Evolutionary conservation across 1,140 invertebrate genomes (phyloP).

Genomic region (Conus betulinus): DNA sequence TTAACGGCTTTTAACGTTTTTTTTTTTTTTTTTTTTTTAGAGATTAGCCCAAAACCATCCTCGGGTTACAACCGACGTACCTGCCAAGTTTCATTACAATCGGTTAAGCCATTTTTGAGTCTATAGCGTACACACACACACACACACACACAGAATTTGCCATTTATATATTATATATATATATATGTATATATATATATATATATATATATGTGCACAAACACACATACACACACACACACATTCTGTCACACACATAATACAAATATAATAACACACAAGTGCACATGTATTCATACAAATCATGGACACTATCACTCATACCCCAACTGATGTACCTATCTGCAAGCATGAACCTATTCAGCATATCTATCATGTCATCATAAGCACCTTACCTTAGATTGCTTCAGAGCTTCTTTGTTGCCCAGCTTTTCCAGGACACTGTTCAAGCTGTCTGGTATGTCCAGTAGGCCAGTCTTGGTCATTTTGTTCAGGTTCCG

Average conservation of each 20-base stretch:
- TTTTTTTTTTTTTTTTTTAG: too few species aligned
- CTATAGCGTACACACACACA: too few species aligned
- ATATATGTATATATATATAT: background rate
- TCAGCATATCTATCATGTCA: background rate
- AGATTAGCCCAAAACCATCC: too few species aligned
- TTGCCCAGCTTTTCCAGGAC: slow-evolving; percentile 54
- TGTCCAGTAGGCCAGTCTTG: slow-evolving; percentile 75
- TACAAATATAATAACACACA: background rate
- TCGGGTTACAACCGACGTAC: too few species aligned
- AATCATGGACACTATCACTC: too few species aligned
- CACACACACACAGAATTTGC: too few species aligned
- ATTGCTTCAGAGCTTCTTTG: slow-evolving; percentile 72
- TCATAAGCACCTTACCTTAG: background rate
- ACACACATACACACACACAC: background rate
- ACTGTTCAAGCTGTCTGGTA: slow-evolving; percentile 49
- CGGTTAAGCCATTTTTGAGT: too few species aligned
- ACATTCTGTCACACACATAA: background rate
- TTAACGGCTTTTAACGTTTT: too few species aligned
- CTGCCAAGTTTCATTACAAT: too few species aligned
- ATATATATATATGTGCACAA: background rate
- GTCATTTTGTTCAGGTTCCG: slow-evolving; percentile 82
- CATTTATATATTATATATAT: background rate
- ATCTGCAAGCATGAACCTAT: too few species aligned
- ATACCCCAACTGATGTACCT: too few species aligned
- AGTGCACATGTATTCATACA: background rate